phyloP scores from a whole-genome alignment of 92 coral and sea anemone genomes.

The Parazoanthus atlanticus region DNA sequence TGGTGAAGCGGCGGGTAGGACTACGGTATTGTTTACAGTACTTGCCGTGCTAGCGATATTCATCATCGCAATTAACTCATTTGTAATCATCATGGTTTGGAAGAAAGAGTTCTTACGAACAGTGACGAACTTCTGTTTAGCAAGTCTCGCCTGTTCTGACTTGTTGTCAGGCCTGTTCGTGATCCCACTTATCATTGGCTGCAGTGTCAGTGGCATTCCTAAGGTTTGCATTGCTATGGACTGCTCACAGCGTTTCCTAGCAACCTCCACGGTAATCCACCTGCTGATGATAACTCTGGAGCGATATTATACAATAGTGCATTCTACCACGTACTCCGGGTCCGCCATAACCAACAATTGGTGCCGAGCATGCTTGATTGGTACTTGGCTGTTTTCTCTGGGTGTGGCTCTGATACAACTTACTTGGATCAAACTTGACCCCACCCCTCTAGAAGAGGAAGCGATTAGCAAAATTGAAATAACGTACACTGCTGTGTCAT shows the following conservation, averaged over 20 bases:
- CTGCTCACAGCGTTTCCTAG: slow-evolving; percentile 72
- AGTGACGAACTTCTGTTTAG: slow-evolving; percentile 71
- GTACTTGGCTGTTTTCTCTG: slow-evolving; percentile 65
- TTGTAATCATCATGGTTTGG: slow-evolving; percentile 63
- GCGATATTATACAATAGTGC: slow-evolving; percentile 74
- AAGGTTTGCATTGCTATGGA: slow-evolving; percentile 77
- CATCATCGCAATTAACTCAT: slow-evolving; percentile 57
- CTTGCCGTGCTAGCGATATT: slow-evolving; percentile 48
- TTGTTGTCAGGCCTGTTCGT: slow-evolving; percentile 67
- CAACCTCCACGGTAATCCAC: slow-evolving; percentile 73
- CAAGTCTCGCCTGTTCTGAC: slow-evolving; percentile 77
- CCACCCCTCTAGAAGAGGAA: slow-evolving; percentile 15
- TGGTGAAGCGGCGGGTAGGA: not conserved
- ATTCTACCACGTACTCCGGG: slow-evolving; percentile 47
- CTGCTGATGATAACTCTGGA: slow-evolving; percentile 70
- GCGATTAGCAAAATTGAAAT: slow-evolving; percentile 29
- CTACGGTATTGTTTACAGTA: not conserved
- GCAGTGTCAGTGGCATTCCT: slow-evolving; percentile 38
- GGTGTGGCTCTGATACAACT: slow-evolving; percentile 63
- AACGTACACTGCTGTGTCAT: slow-evolving; percentile 54
- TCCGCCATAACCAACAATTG: slow-evolving; percentile 38
- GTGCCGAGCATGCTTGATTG: slow-evolving; percentile 31
- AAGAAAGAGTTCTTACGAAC: slow-evolving; percentile 57
- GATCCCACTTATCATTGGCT: slow-evolving; percentile 69
- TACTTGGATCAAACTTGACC: slow-evolving; percentile 38